Percentiles rank a stretch among this genome's conserved stretches.
phyloP scores from a whole-genome alignment of 2,113 vertebrate species.

The Ameiurus melas region DNA sequence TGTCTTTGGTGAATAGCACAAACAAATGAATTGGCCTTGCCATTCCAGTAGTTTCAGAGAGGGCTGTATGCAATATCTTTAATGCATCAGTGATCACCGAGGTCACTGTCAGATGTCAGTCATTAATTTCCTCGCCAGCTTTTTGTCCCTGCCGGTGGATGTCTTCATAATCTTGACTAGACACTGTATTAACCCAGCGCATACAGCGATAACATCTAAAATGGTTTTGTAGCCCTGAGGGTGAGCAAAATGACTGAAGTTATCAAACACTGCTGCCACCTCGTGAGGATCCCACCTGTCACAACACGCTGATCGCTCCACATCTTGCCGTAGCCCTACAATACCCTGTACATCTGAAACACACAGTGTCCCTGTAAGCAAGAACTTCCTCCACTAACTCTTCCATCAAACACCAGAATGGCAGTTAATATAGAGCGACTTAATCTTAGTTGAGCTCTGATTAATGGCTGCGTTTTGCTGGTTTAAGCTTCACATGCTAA shows the following conservation, averaged over 20 bases:
- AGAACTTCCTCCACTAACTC: conserved; percentile 2
- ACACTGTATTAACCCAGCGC: conserved; percentile 49
- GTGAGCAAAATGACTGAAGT: conserved; percentile 53
- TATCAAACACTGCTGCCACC: conserved; percentile 55
- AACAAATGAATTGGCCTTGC: too few relatives aligned
- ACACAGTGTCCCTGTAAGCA: neutral
- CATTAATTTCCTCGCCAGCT: conserved; percentile 45
- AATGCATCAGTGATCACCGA: neutral
- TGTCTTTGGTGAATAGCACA: too few relatives aligned
- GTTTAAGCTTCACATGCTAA: conserved; percentile 28
- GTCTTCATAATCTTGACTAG: conserved; percentile 53
- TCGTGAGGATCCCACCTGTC: conserved; percentile 53
- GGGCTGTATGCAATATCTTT: neutral
- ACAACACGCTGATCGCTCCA: conserved; percentile 46
- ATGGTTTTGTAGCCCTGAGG: conserved; percentile 59
- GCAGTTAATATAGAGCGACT: conserved; percentile 31
- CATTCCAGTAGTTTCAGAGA: too few relatives aligned
- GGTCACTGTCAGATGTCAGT: conserved; percentile 53
- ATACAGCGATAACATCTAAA: conserved; percentile 54
- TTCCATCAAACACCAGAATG: conserved; percentile 6
- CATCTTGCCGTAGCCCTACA: conserved; percentile 17
- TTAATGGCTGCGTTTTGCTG: conserved; percentile 25
- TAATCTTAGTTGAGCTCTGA: conserved; percentile 30
- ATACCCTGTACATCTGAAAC: neutral
- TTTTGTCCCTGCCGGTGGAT: conserved; percentile 37